A percentile compares a stretch with the other conserved stretches of the same genome.
These are phyloP conservation scores for Muscina levida DNA, from an alignment of 2,888 invertebrate genomes.

Conservation along the genomic window DNA sequence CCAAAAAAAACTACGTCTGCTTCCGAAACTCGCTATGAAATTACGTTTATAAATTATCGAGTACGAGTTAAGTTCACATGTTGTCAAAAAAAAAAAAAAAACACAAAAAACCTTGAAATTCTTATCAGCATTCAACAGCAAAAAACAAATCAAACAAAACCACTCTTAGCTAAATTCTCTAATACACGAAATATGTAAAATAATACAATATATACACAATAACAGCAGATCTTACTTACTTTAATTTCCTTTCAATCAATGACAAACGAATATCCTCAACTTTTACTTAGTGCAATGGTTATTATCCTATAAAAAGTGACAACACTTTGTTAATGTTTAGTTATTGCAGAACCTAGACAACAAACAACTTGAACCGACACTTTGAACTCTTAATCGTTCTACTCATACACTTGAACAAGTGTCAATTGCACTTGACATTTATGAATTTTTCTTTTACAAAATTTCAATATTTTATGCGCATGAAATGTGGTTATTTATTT, in stretches of 20 bases:
- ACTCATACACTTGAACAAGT: slow-evolving; percentile 2
- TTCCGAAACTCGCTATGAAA: no score
- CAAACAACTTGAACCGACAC: slow-evolving; percentile 7
- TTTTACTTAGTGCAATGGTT: no score
- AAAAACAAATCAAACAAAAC: slow-evolving; percentile 7
- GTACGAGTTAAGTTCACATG: slow-evolving; percentile 29
- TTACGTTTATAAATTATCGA: not conserved
- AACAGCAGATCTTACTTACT: slow-evolving; percentile 29
- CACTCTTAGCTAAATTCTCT: not conserved
- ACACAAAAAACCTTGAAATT: slow-evolving; percentile 60
- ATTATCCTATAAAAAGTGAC: no score
- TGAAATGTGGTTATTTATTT: not conserved
- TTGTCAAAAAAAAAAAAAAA: no score
- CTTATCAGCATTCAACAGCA: slow-evolving; percentile 50
- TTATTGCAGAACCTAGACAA: no score
- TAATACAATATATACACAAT: slow-evolving; percentile 8
- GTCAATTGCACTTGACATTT: slow-evolving; percentile 50
- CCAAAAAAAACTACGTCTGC: no score
- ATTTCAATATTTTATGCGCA: slow-evolving; percentile 5
- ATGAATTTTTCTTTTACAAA: slow-evolving; percentile 4
- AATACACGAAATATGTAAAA: not conserved
- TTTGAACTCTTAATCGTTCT: not conserved
- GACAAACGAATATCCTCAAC: no score
- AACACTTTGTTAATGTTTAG: no score
- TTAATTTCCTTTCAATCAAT: no score